These are phyloP conservation scores for Lophius americanus DNA, from an alignment of 2,797 vertebrate genomes.

Conservation along the genomic window DNA sequence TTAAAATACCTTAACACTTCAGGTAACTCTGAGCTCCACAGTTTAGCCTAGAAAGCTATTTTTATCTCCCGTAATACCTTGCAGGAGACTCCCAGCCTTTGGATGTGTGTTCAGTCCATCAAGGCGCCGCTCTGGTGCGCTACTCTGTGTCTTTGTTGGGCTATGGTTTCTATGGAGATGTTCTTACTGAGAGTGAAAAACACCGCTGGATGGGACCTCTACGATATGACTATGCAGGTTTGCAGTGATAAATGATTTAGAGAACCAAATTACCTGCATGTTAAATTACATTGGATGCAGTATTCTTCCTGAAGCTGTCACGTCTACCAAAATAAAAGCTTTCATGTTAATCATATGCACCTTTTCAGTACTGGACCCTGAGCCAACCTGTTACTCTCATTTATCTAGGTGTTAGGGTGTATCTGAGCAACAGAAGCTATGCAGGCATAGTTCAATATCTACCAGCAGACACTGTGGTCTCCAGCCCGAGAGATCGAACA, in stretches of 20 bases:
- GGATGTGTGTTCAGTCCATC: constrained; percentile 86
- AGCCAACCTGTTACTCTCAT: constrained; percentile 8
- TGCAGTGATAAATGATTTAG: neutral
- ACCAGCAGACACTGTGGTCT: constrained; percentile 77
- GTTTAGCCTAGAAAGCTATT: neutral
- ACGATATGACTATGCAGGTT: constrained; percentile 86
- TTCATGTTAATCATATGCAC: neutral
- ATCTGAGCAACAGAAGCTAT: constrained; percentile 86
- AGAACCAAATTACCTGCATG: too few species aligned
- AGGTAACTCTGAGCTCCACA: neutral
- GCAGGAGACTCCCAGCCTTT: constrained; percentile 88
- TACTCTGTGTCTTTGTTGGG: constrained; percentile 87
- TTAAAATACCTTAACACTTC: neutral
- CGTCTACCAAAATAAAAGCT: neutral
- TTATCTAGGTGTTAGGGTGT: constrained; percentile 79
- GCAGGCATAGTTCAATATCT: constrained; percentile 84
- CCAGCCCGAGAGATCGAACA: constrained; percentile 85
- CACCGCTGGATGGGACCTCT: constrained; percentile 87
- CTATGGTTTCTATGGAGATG: constrained; percentile 89
- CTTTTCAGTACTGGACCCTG: neutral
- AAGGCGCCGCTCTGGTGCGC: constrained; percentile 70
- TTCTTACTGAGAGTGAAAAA: constrained; percentile 83
- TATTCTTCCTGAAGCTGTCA: neutral
- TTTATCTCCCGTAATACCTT: constrained; percentile 27
- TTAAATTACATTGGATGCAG: neutral